Conservation (phyloP, 2,797 vertebrate genomes). For the Helarctos malayanus region DNA sequence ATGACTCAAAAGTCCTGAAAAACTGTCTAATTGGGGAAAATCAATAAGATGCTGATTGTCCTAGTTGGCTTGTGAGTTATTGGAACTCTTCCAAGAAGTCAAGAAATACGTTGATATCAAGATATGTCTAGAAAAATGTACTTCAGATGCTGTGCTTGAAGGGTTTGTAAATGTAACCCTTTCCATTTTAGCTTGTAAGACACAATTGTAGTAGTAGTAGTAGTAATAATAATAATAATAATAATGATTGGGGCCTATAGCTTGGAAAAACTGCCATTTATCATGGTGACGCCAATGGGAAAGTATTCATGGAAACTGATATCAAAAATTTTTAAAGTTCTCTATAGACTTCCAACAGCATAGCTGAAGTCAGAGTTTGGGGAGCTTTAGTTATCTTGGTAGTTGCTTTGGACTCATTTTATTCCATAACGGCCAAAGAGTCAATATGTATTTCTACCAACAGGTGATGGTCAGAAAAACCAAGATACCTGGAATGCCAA, state of each 20-base stretch:
- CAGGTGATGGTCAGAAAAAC: neutral
- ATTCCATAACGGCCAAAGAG: neutral
- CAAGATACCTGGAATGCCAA: neutral
- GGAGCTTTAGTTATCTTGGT: neutral
- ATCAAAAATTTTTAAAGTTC: neutral
- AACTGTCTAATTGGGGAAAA: neutral
- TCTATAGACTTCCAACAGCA: neutral
- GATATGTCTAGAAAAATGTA: neutral
- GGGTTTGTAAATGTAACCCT: neutral
- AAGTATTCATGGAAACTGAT: neutral
- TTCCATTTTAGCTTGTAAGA: neutral
- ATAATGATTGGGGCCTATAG: neutral
- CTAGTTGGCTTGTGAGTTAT: neutral
- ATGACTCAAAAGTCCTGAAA: neutral
- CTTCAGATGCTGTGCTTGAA: neutral
- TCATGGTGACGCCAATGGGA: neutral
- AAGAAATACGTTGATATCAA: conserved; percentile 33
- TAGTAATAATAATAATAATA: neutral
- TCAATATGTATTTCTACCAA: neutral
- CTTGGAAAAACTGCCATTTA: neutral
- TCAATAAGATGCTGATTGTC: neutral
- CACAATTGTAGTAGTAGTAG: neutral
- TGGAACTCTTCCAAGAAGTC: neutral
- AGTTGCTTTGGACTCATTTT: neutral
- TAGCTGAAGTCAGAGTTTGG: neutral